Base-by-base conservation (phyloP, 2,888 invertebrate genomes). In the Mythimna ferrago region DNA sequence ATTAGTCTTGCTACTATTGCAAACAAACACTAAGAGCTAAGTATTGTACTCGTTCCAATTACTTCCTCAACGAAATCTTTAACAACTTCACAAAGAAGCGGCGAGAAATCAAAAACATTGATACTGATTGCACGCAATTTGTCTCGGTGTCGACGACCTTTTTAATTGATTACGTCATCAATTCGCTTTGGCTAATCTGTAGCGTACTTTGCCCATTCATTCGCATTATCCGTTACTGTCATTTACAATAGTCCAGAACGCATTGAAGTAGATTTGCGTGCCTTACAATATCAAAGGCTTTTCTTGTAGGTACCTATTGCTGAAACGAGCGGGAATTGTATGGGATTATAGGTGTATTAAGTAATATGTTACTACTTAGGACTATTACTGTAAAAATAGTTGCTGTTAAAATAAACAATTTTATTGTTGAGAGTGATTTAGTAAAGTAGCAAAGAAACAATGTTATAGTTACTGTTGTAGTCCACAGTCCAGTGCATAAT, bases 51-150 rank as follows among this genome's bases (percentile, higher is more conserved):
- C 66, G 62, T 82, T 76, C 19, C 69, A 73, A 75, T 84, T 76
- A 76, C 73, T 84, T 84, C 82, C 82, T 76, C 73, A 68, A 63
- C 70, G 54, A 73, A 78, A 83, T 71, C 57, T 54, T 60, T 38
- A 67, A 63, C 35, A 67, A 51, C 35, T 38, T 3, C 51, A 62
- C 35, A 65, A 53, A 61, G 58, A 75, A 69, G 53, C 41, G 6
- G 61, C 48, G 48, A 75, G 66, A 65, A 79, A 67, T 75, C 66
- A 32, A 9, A 48, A 54, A 35, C 62, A 63, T 63, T 71, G 65
- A 58, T 11, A 66, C 19, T 60, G 48, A 67, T 61, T 80, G 26
- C 54, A 9, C 9, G 16, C 60, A 11, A 73, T 70, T 76, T 41
- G 64, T 62, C 32, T 19, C 67, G 41, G 60, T 75, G 60, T 64